These are phyloP conservation scores for Aphelocoma coerulescens DNA, from an alignment of 2,113 vertebrate genomes.

Conservation along the genomic window DNA sequence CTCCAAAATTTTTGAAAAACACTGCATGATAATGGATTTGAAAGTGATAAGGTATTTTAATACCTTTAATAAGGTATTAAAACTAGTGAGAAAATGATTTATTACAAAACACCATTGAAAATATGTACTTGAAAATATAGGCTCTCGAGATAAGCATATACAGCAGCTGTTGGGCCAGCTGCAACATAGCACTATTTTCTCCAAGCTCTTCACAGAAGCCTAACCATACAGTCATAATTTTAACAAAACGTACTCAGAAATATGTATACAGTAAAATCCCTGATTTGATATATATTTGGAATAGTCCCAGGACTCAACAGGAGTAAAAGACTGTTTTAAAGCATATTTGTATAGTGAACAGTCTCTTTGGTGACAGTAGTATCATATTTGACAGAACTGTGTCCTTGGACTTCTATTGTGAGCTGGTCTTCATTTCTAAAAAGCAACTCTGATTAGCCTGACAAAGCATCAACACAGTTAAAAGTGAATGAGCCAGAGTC, in stretches of 20 bases:
- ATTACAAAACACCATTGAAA: slow-evolving; percentile 30
- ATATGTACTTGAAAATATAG: slow-evolving; percentile 38
- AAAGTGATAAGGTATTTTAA: slow-evolving; percentile 32
- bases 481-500: not conserved
- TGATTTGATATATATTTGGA: not conserved
- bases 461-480: not conserved
- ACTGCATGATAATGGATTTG: slow-evolving; percentile 24
- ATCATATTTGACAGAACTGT: not conserved
- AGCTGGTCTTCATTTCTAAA: not conserved
- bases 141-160: slow-evolving; percentile 30
- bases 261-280: not conserved
- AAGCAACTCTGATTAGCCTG: not conserved
- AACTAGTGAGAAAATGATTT: slow-evolving; percentile 7
- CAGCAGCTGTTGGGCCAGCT: slow-evolving; percentile 50
- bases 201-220: slow-evolving; percentile 21
- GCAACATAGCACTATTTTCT: slow-evolving; percentile 23
- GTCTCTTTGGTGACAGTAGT: not conserved
- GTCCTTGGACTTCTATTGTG: not conserved
- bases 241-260: slow-evolving; percentile 29
- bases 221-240: slow-evolving; percentile 3
- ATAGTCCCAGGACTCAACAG: not conserved
- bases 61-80: slow-evolving; percentile 42
- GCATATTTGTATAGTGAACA: not conserved
- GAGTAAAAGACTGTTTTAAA: not conserved
- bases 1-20: not conserved